These are phyloP conservation scores for Macrosoma leucophasiata DNA, from an alignment of 2,888 invertebrate species.

Conservation along the genomic window DNA sequence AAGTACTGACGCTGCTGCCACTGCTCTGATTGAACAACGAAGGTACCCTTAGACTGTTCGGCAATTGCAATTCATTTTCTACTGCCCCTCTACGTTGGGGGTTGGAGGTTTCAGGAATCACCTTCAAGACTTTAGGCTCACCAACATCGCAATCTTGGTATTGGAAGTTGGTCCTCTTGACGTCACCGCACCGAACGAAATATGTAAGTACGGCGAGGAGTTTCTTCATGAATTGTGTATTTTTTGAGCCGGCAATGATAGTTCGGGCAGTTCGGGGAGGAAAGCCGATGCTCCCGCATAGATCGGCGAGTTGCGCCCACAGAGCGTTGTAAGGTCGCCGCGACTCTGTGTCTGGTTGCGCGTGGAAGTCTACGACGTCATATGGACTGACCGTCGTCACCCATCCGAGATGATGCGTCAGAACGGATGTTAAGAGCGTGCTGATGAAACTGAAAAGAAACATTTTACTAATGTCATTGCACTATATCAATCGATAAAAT, in stretches of 20 bases:
- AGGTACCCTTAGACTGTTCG: conserved; percentile 34
- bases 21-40: conserved; percentile 46
- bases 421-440: conserved; percentile 89
- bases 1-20: conserved; percentile 50
- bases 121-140: conserved; percentile 48
- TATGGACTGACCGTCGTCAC: conserved; percentile 83
- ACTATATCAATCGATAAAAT: too few relatives aligned
- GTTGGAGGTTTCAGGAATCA: conserved; percentile 27
- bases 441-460: conserved; percentile 88
- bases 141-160: conserved; percentile 46
- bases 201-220: conserved; percentile 88
- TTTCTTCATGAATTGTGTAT: conserved; percentile 80
- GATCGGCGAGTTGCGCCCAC: conserved; percentile 92
- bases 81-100: conserved; percentile 34
- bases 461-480: too few relatives aligned
- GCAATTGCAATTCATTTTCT: conserved; percentile 20
- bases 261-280: conserved; percentile 87
- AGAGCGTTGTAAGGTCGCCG: conserved; percentile 86
- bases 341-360: conserved; percentile 17
- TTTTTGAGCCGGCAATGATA: conserved; percentile 82
- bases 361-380: conserved; percentile 46
- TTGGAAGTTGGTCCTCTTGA: conserved; percentile 69
- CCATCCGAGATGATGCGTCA: conserved; percentile 95
- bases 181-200: conserved; percentile 88
- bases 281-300: conserved; percentile 89